A percentile compares a stretch with the other conserved stretches of the same genome.
Evolutionary conservation across 2,888 invertebrate genomes (phyloP).

Genomic region (Parnassius orleans): DNA sequence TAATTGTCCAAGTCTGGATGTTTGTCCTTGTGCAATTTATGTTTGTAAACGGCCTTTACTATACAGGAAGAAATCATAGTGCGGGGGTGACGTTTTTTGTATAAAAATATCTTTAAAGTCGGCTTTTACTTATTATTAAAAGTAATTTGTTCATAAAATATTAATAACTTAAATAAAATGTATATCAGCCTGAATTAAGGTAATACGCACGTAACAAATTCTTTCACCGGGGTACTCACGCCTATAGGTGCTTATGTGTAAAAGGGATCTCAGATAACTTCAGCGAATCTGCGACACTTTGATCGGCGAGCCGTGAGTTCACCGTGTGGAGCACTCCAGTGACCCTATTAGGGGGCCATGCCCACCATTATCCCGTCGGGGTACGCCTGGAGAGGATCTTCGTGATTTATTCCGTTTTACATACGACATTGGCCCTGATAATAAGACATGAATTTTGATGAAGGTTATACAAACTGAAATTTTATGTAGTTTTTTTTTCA

Average conservation of each 20-base stretch:
- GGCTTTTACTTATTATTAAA: no score
- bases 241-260: background rate
- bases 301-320: conserved; percentile 52
- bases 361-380: conserved; percentile 44
- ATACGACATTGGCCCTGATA: conserved; percentile 46
- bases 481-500: no score
- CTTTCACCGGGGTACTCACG: background rate
- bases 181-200: background rate
- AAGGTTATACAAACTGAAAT: no score
- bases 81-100: no score
- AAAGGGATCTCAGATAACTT: conserved; percentile 4
- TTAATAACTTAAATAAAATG: no score
- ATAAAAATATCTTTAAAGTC: no score
- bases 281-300: conserved; percentile 40
- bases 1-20: no score
- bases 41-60: no score
- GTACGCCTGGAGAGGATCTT: conserved; percentile 27
- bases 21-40: no score
- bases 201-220: background rate
- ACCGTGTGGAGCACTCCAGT: conserved; percentile 35
- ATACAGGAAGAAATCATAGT: no score
- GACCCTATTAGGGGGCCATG: conserved; percentile 50
- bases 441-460: conserved; percentile 34
- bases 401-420: conserved; percentile 38
- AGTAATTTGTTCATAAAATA: no score